Evolutionary conservation across 2,113 vertebrate genomes (phyloP), one percentile per base, ranked within the genome.

Genomic region (Pleuronectes platessa): DNA sequence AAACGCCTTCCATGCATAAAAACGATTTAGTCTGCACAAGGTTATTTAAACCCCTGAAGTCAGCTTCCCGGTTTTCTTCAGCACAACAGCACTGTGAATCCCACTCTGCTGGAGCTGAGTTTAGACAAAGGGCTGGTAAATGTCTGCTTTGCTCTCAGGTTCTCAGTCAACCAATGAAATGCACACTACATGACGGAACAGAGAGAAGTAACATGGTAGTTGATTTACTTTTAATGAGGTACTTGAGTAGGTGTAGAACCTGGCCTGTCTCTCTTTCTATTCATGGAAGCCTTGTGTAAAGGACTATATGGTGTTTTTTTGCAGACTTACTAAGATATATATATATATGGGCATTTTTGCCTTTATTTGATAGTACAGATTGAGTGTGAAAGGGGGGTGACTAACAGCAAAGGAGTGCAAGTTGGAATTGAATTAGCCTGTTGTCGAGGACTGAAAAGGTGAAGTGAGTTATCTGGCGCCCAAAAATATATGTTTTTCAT

Each of bases 161-260:
- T 77, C 62, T 53, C 49, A 56, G 53, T 40, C 73, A 56, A 61
- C 37, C 55, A 58, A 14, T 71, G 27, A 68, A 54, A 72, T 45
- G 49, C 47, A 68, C 51, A 67, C 20, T 49, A 40, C 54, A 10
- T 42, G 18, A 55, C 58, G 17, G 53, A 20, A 60, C 60, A 70
- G 37, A 61, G 45, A 20, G 26, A 76, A 35, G 47, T 59, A 61
- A 42, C 53, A 26, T 40, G 53, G 27, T 61, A 55, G 35, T 49
- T 69, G 11, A 64, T 73, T 20, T 63, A 66, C 76, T 74, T 71
- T 85, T 69, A 27, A 81, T 55, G 20, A 74, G 20, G 21, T 37
- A 23, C 26, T 21, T 26, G 27, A 20, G 12, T 12, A 31, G 60
- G 42, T 31, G 26, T 15, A 64, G 49, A 31, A 10, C 12, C 40